Evolutionary conservation across 2,797 vertebrate genomes (phyloP), one percentile per base, ranked within the genome.

Genomic region (Typhlichthys subterraneus): DNA sequence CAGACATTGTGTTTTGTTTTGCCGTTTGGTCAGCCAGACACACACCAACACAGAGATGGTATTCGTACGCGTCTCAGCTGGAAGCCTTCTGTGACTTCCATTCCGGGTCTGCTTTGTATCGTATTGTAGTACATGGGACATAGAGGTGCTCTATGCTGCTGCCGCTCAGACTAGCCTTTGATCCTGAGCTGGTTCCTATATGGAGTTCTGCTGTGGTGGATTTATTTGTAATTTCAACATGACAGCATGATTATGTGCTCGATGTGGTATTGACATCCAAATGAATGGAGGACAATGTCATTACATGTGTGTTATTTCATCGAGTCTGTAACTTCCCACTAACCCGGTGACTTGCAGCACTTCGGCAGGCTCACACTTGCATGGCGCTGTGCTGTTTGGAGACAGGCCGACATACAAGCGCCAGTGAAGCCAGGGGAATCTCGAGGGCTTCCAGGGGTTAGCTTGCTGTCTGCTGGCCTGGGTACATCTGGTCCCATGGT

Each of bases 401-500:
- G 33, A 67, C 57, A 50, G 56, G 31, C 13, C n/a, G 14, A 49
- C 5, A 29, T 29, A 12, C 17, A 46, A 11, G 12, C 45, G 14
- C 17, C 76, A 50, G 47, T 60, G 71, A 69, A 76, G 67, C 69
- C 59, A 64, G 45, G 67, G 67, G 53, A 73, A 69, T 57, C 23
- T 65, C 63, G 68, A 65, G 73, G 69, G 59, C 65, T 70, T 83
- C 72, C 69, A 74, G 62, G 73, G 64, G 67, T 77, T 72, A 77
- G 79, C 73, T 75, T 87, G 73, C 74, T 86, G 82, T 74, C 71
- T 69, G 4, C 75, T 68, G 77, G 57, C 77, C 51, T 45, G 73
- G 75, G 42, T 86, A 69, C 85, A 90, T 92, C 80, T 91, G 87
- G 78, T 79, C 80, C 83, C 68, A 51, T 82, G 85, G 82, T 72